Conservation (phyloP, 2,797 vertebrate species). For the Podarcis lilfordi region DNA sequence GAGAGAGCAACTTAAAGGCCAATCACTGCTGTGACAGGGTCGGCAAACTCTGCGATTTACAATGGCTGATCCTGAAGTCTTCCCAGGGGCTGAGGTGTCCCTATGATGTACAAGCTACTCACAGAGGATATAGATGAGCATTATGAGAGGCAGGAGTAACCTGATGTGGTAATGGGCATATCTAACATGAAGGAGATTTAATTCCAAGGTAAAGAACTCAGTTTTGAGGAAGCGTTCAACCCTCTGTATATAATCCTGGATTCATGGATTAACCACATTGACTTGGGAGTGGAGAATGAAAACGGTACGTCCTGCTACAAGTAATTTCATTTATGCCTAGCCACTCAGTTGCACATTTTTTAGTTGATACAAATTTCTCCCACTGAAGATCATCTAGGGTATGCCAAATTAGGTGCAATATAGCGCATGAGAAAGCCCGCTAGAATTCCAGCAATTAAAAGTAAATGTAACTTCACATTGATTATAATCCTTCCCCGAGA, state of each 20-base stretch:
- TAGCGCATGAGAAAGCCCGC: slow-evolving; percentile 39
- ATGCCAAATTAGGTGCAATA: slow-evolving; percentile 24
- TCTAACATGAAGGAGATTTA: neutral
- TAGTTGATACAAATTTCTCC: slow-evolving; percentile 8
- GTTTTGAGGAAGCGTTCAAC: neutral
- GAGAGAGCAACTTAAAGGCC: too few relatives aligned
- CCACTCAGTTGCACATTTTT: neutral
- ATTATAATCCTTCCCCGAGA: slow-evolving; percentile 61
- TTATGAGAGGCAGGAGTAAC: neutral
- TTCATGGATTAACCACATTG: neutral
- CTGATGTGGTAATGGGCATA: neutral
- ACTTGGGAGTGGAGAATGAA: neutral
- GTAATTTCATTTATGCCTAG: slow-evolving; percentile 9
- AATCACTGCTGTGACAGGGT: too few relatives aligned
- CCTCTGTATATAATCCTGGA: neutral
- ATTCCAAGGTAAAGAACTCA: neutral
- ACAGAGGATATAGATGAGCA: neutral
- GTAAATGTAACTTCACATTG: slow-evolving; percentile 52
- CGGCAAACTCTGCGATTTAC: too few relatives aligned
- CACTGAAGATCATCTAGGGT: neutral
- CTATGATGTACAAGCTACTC: too few relatives aligned
- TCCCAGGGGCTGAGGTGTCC: too few relatives aligned
- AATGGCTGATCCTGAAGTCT: too few relatives aligned
- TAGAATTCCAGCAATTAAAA: slow-evolving; percentile 60
- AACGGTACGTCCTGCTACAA: neutral